A percentile compares a stretch with the other conserved stretches of the same genome.
These are phyloP conservation scores for Diplodus sargus DNA, from an alignment of 2,797 vertebrate species.

Conservation along the genomic window DNA sequence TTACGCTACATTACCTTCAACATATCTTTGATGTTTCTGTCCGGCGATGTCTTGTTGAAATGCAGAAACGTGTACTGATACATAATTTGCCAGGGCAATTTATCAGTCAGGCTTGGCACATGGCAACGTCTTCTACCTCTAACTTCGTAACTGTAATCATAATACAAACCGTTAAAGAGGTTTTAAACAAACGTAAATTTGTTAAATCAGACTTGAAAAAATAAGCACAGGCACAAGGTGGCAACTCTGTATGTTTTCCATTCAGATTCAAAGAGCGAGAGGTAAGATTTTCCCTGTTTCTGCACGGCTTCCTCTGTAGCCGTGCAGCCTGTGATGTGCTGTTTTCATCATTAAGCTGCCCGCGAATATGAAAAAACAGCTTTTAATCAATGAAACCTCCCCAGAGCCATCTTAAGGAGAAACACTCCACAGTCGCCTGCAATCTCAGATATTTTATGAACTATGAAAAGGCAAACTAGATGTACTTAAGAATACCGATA, in stretches of 20 bases:
- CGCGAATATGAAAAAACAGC: slow-evolving; percentile 27
- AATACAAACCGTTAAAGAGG: background rate
- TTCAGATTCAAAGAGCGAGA: slow-evolving; percentile 10
- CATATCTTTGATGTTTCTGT: background rate
- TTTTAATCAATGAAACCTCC: slow-evolving; percentile 41
- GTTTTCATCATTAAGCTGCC: slow-evolving; percentile 8
- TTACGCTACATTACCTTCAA: background rate
- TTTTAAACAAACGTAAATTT: background rate
- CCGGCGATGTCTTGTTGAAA: no score
- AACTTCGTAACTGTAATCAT: background rate
- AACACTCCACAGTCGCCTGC: slow-evolving; percentile 1
- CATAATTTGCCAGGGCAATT: background rate
- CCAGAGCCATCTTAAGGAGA: slow-evolving; percentile 34
- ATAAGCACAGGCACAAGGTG: slow-evolving; percentile 18
- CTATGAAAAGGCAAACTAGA: slow-evolving; percentile 13
- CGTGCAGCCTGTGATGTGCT: slow-evolving; percentile 1
- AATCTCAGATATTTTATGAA: slow-evolving; percentile 27
- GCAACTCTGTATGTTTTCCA: slow-evolving; percentile 19
- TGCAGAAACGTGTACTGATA: background rate
- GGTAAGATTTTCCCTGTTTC: slow-evolving; percentile 8
- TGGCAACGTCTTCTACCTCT: no score
- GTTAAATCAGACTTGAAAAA: background rate
- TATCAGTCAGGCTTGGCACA: background rate
- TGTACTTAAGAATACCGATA: background rate
- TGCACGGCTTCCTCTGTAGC: slow-evolving; percentile 1